Evolutionary conservation across 2,797 vertebrate species (phyloP), one percentile per base, ranked within the genome.

Genomic region (Takifugu ocellatus): DNA sequence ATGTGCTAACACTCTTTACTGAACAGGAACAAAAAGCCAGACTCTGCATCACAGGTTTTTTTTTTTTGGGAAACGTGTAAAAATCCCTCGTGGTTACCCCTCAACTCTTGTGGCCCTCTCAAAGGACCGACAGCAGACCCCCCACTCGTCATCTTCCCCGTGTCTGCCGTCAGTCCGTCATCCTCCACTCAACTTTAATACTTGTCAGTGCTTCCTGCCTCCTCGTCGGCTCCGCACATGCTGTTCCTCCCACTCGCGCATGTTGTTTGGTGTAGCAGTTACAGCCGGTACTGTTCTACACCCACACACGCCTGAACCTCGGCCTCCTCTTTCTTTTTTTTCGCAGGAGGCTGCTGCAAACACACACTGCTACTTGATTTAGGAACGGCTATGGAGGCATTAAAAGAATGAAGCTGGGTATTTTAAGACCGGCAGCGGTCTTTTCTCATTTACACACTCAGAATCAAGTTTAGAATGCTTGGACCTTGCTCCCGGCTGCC

Each of bases 201-300:
- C 61, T 52, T 51, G 33, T 65, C 56, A 53, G 51, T 1, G n/a
- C 48, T 27, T 50, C 54, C 62, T 15, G 5, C 54, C 46, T 36
- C 26, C 29, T 44, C 45, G 6, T 24, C 51, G 15, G 48, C 31
- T 66, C 80, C 77, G 56, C 84, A 78, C 82, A 79, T 75, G 80
- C 73, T 33, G 70, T 72, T 66, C 81, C 80, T 78, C 87, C 87
- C 78, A 86, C 87, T 85, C 67, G 24, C 61, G 26, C 72, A 74
- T 79, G 80, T 71, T 77, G 79, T 81, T 83, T 68, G 61, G 63
- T 81, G 72, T 84, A 75, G 77, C 85, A 78, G 81, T 83, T 82
- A 79, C 81, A 84, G 74, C 73, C 77, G 52, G 83, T 81, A 59
- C 83, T 53, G 55, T 63, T 75, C 33, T 9, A 85, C 85, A 36